Percentiles rank a stretch among this genome's conserved stretches.
Conservation (phyloP, 2,888 invertebrate species). For the Cynaeus angustus region DNA sequence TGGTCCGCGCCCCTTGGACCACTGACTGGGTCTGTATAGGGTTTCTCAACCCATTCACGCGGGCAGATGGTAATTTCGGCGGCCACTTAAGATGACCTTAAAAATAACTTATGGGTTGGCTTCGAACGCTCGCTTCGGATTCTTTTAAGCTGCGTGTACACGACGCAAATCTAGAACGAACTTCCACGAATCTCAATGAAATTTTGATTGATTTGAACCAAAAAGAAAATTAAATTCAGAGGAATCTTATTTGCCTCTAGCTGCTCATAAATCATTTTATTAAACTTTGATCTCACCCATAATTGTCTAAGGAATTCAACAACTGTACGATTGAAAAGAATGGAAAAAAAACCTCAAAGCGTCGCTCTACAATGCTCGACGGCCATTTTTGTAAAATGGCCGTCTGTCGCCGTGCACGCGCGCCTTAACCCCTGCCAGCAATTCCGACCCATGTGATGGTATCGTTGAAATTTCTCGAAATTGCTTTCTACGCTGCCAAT, state of each 20-base stretch:
- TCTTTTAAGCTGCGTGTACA: constrained; percentile 15
- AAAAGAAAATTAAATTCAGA: no score
- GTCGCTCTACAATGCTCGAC: no score
- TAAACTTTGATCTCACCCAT: no score
- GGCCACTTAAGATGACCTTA: constrained; percentile 33
- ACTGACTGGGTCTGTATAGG: constrained; percentile 25
- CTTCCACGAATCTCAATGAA: no score
- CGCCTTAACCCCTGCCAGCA: constrained; percentile 1
- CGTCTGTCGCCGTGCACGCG: not conserved
- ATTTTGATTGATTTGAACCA: no score
- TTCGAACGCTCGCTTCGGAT: constrained; percentile 8
- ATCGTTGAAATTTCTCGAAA: constrained; percentile 36
- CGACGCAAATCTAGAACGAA: no score
- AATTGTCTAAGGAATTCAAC: no score
- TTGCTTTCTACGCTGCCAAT: constrained; percentile 28
- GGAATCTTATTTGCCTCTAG: no score
- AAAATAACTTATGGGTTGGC: constrained; percentile 43
- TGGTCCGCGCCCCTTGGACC: constrained; percentile 31
- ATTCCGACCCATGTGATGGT: constrained; percentile 21
- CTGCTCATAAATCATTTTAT: no score
- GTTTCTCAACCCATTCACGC: constrained; percentile 47
- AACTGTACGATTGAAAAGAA: no score
- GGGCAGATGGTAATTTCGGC: constrained; percentile 48
- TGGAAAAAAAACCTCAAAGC: no score
- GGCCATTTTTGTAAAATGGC: not conserved